phyloP scores from a whole-genome alignment of 2,888 invertebrate species.

The Acanthosepion lycidas region DNA sequence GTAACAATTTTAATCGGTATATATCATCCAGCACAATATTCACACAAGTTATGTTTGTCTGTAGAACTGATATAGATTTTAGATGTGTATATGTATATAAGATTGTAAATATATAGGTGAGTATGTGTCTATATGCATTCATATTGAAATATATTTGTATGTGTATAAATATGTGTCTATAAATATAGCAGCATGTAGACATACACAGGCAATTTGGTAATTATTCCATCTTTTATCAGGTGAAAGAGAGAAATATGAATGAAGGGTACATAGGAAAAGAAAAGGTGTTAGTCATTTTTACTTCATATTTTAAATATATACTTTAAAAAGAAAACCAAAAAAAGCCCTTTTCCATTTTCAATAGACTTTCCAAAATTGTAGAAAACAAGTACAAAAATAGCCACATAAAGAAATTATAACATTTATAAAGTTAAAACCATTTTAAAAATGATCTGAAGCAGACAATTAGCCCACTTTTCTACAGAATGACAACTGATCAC shows the following conservation, averaged over 20 bases:
- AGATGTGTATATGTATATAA: background rate
- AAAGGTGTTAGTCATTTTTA: background rate
- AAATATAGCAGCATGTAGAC: background rate
- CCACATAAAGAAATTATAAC: too few species aligned
- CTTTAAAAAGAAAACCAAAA: background rate
- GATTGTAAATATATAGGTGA: background rate
- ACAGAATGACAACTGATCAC: background rate
- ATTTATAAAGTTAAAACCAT: background rate
- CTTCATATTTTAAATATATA: background rate
- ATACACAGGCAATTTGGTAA: background rate
- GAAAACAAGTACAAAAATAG: too few species aligned
- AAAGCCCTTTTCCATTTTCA: too few species aligned
- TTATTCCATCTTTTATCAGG: background rate
- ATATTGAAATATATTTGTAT: constrained; percentile 7
- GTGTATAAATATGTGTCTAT: background rate
- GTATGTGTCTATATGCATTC: background rate
- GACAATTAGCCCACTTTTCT: background rate
- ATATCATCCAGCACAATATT: background rate
- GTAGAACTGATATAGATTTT: background rate
- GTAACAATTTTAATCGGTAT: background rate
- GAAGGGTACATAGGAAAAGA: background rate
- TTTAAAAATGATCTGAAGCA: background rate
- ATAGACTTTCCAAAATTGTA: too few species aligned
- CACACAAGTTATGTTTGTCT: background rate
- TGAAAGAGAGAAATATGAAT: constrained; percentile 12